Conservation (phyloP, 1,140 invertebrate genomes). For the Holcopasites calliopsidis region DNA sequence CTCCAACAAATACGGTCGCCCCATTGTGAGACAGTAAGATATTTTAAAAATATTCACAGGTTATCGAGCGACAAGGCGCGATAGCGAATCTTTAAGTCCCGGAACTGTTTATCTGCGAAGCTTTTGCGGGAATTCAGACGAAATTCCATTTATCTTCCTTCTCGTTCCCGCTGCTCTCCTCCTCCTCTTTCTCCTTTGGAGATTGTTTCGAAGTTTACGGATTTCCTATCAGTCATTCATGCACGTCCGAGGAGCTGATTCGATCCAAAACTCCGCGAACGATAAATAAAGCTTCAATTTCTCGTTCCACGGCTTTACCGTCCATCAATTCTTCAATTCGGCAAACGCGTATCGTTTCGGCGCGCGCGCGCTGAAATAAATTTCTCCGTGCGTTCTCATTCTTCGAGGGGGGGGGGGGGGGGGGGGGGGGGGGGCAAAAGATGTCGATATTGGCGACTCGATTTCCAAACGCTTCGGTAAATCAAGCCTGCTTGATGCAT, state of each 20-base stretch:
- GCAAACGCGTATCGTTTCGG: slow-evolving; percentile 22
- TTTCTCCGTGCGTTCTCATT: slow-evolving; percentile 24
- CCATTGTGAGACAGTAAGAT: too few species aligned
- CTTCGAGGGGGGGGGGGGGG: too few species aligned
- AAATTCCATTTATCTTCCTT: slow-evolving; percentile 61
- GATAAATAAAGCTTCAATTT: slow-evolving; percentile 64
- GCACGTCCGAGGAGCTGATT: slow-evolving; percentile 45
- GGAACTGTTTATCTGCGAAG: slow-evolving; percentile 41
- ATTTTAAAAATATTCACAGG: not conserved
- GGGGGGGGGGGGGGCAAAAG: too few species aligned
- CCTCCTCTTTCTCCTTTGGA: slow-evolving; percentile 11
- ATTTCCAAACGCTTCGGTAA: not conserved
- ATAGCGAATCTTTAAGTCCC: not conserved
- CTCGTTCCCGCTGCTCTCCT: slow-evolving; percentile 32
- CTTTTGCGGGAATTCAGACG: slow-evolving; percentile 29
- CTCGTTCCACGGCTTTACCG: slow-evolving; percentile 18
- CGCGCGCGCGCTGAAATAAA: slow-evolving; percentile 34
- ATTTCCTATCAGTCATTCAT: slow-evolving; percentile 60
- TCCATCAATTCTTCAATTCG: slow-evolving; percentile 43
- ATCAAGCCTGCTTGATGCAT: not conserved
- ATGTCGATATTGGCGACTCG: not conserved
- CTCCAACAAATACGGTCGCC: too few species aligned
- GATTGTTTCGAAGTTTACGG: slow-evolving; percentile 49
- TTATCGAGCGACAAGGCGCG: not conserved
- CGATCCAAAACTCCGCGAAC: slow-evolving; percentile 54